Base-by-base conservation (phyloP, 1,140 invertebrate genomes). In the Zaprionus nigranus region DNA sequence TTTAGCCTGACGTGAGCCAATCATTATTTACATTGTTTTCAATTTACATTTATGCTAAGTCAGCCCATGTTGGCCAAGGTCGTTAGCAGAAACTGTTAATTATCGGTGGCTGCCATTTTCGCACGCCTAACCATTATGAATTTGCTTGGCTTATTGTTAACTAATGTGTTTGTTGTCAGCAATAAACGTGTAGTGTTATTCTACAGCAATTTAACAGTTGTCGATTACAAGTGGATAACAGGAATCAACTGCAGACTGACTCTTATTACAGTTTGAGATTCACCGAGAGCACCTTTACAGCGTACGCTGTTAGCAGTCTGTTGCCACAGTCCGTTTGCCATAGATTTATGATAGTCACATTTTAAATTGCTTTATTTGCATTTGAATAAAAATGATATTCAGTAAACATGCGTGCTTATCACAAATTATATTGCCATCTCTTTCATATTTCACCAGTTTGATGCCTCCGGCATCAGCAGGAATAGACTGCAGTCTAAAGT, bases 41-140 rank as follows among this genome's bases (percentile, higher is more conserved):
- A 70, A 77, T 68, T 62, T 56, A 57, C 68, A 61, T 28, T 60
- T 71, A 77, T 88, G 84, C 67, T 84, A 88, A 88, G 70, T 61
- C 61, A 73, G 80, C 46, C 69, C 58, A 51, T 78, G 49, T 87
- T 84, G 84, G 84, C 69, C 84, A 90, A 88, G 84, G 84, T 76
- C 62, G 65, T 28, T 30, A 30, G 74, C 36, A 36, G 28, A 28
- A 61, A 65, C 58, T 65, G 65, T 68, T 77, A 83, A 77, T 84
- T 80, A 63, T 40, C 36, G 38, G 51, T 36, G 57, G 38, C n/a
- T 12, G 15, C 15, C 5, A 38, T 65, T 63, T 75, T 71, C 67
- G 43, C 73, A 70, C 60, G 54, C 26, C 13, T 1, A 73, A 34
- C 46, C 12, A 56, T 75, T 58, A 62, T 75, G 22, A 22, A 56